Base-by-base conservation (phyloP, 2,113 vertebrate species). In the Microtus ochrogaster region DNA sequence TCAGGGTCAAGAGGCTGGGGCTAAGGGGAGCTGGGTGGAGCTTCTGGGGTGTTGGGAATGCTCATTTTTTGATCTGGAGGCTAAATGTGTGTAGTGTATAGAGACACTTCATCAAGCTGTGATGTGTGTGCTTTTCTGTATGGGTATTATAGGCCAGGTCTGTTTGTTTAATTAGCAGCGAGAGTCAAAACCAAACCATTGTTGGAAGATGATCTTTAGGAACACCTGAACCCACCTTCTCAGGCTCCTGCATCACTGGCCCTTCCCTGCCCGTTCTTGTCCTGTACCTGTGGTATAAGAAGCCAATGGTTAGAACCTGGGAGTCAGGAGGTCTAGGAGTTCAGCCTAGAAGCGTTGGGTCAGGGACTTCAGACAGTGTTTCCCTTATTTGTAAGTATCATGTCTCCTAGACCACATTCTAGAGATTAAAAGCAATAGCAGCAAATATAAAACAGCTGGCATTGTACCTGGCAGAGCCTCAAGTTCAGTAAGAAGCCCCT, bases 301-400 rank as follows among this genome's bases (percentile, higher is more conserved):
- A 93, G 41, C 55, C 65, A 61, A 19, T 65, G n/a, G 61, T 47
- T 84, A 93, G 70, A 95, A 91, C n/a, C 10, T 77, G 58, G 65
- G 33, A 44, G 26, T 63, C 10, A 39, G 14, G 47, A 44, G 16
- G 39, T 68, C 28, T 26, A 55, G 58, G n/a, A 66, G 11, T 52
- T 52, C 65, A n/a, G 24, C 65, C 65, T 61, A 5, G 22, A 61
- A 95, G 76, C 44, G 13, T 10, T 16, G 6, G 74, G 19, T 52
- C n/a, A 91, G 16, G 39, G 52, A 24, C 33, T 61, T 82, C 52
- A 86, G 1, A 17, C 8, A 39, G 30, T 39, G 47, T 10, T 55
- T 68, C 85, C 72, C 36, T 97, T 68, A 36, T 87, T 49, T 55
- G 16, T 49, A 70, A 49, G 41, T 44, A 28, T 66, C 7, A 39